Base-by-base conservation (phyloP, 1,140 invertebrate genomes). In the Papilio machaon region DNA sequence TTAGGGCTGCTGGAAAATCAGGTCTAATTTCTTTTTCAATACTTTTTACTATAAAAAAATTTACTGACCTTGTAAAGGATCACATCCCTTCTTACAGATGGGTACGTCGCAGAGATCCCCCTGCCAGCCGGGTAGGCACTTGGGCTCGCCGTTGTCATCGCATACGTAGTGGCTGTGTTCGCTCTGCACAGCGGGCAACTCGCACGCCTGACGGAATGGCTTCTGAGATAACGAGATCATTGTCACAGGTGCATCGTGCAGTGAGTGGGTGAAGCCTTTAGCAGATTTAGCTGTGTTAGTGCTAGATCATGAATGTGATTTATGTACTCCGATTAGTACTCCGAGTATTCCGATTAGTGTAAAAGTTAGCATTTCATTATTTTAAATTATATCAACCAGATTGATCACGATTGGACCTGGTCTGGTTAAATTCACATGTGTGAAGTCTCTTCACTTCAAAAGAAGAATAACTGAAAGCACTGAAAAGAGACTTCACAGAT, bases 161-260 rank as follows among this genome's bases (percentile, higher is more conserved):
- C 99, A 99, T 11, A 96, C 96, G 92, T 99, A 99, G 94, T 99
- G 98, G 75, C 98, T 98, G 91, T 98, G 97, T 84, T 97, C 97
- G 90, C 98, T 98, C 91, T 99, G 97, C 10, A 97, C 96, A 0
- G 98, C 96, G 17, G 97, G 97, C 84, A 97, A 95, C 93, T 97
- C 97, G 90, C 97, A 98, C 73, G 97, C 97, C 96, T 98, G 94
- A 19, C 78, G 87, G 77, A 87, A 82, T 87, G 85, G 86, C 87
- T 88, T 89, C 84, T 85, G 83, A 84, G 86, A 85, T 86, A 88
- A 81, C 83, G 84, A 79, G 58, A 79, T 58, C 38, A 17, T 79
- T 60, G 77, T 79, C 30, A 79, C 77, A 30, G 58, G 77, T 79
- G 77, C 77, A 46, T 19, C 13, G 77, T 79, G 77, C n/a, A 46